Evolutionary conservation across 2,113 vertebrate genomes (phyloP).

Genomic region (Silurus asotus): DNA sequence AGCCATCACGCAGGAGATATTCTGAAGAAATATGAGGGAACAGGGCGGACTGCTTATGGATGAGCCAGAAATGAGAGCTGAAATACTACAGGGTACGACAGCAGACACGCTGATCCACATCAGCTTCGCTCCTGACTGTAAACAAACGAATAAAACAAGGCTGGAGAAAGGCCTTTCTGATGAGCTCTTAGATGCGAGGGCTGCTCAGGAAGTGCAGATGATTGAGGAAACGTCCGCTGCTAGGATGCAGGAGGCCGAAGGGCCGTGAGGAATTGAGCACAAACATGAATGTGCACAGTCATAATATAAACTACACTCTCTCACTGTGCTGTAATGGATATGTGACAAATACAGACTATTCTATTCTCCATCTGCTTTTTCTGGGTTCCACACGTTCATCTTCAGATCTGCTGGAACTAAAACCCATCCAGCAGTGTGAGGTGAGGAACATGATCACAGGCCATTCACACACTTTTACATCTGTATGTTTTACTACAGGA

Average conservation of each 20-base stretch:
- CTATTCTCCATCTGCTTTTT: constrained; percentile 1
- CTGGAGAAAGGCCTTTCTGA: constrained; percentile 9
- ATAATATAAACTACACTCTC: background rate
- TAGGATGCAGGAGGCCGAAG: constrained; percentile 25
- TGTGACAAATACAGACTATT: no score
- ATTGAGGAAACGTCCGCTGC: constrained; percentile 36
- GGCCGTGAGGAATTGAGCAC: background rate
- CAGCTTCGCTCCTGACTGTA: background rate
- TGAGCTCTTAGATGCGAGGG: constrained; percentile 23
- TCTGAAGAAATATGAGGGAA: background rate
- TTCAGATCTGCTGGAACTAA: no score
- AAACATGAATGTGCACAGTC: background rate
- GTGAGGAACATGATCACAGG: no score
- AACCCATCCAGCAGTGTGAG: no score
- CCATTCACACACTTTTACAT: no score
- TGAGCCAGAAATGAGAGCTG: background rate
- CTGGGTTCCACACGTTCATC: background rate
- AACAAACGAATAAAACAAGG: background rate
- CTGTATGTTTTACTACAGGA: no score
- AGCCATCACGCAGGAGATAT: background rate
- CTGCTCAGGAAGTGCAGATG: constrained; percentile 22
- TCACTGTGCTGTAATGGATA: no score
- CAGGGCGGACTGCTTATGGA: background rate
- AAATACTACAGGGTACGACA: background rate
- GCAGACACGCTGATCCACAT: background rate